Percentiles rank a stretch among this genome's conserved stretches.
Conservation (phyloP, 2,888 invertebrate genomes). For the Suillia variegata region DNA sequence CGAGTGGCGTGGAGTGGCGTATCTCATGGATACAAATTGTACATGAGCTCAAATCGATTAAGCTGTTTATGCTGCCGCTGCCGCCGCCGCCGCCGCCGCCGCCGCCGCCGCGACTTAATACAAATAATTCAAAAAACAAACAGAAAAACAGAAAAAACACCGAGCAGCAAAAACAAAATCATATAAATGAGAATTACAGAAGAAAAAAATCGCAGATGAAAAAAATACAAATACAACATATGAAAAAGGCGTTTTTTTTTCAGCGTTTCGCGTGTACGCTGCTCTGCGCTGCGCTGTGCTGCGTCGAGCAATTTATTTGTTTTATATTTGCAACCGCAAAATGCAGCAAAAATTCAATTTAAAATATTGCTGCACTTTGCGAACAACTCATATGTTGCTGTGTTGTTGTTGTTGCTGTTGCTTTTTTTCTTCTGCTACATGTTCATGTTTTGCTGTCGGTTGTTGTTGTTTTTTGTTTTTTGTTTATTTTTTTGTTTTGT, state of each 20-base stretch:
- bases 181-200: too few species aligned
- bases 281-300: constrained; percentile 16
- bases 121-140: constrained; percentile 31
- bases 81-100: constrained; percentile 25
- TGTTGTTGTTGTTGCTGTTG: background rate
- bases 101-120: background rate
- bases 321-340: constrained; percentile 25
- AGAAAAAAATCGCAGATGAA: too few species aligned
- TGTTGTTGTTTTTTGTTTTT: background rate
- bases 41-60: constrained; percentile 52
- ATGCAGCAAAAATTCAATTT: constrained; percentile 46
- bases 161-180: constrained; percentile 23
- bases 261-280: too few species aligned
- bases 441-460: too few species aligned
- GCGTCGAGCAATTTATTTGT: constrained; percentile 9
- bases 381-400: constrained; percentile 27
- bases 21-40: constrained; percentile 26
- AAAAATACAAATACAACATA: background rate
- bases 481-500: background rate
- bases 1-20: constrained; percentile 14
- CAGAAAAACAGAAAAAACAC: constrained; percentile 14
- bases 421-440: too few species aligned
- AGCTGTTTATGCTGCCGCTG: too few species aligned
- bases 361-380: constrained; percentile 53
- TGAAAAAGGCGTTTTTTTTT: constrained; percentile 4